A percentile compares a stretch with the other conserved stretches of the same genome.
These are phyloP conservation scores for Archips xylosteana DNA, from an alignment of 2,888 invertebrate genomes.

Conservation along the genomic window DNA sequence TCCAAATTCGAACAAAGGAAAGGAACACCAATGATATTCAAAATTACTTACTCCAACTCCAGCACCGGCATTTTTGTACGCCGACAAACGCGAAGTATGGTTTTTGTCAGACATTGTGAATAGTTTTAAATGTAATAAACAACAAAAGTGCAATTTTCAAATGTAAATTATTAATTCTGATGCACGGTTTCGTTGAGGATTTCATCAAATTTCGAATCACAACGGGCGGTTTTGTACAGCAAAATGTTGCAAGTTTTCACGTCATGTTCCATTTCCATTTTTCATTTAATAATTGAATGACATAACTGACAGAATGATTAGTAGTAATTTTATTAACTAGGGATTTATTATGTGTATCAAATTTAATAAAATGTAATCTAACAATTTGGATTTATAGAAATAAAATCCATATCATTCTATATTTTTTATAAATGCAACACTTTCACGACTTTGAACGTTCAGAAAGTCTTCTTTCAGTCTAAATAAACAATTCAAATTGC, in stretches of 20 bases:
- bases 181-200: not conserved
- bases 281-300: not conserved
- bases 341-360: too few relatives aligned
- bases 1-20: slow-evolving; percentile 35
- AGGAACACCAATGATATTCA: slow-evolving; percentile 16
- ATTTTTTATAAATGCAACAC: too few relatives aligned
- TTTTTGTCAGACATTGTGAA: slow-evolving; percentile 87
- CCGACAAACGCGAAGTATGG: slow-evolving; percentile 85
- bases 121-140: not conserved
- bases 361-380: too few relatives aligned
- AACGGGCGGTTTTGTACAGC: slow-evolving; percentile 13
- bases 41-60: slow-evolving; percentile 88
- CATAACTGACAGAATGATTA: too few relatives aligned
- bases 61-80: slow-evolving; percentile 92
- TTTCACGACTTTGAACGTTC: too few relatives aligned
- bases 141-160: not conserved
- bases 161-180: not conserved
- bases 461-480: too few relatives aligned
- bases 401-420: too few relatives aligned
- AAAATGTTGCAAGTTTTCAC: slow-evolving; percentile 13
- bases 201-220: slow-evolving; percentile 15
- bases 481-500: too few relatives aligned
- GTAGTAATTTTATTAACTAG: too few relatives aligned
- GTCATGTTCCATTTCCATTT: not conserved
- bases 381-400: too few relatives aligned